Percentiles rank a stretch among this genome's conserved stretches.
These are phyloP conservation scores for Drosophila suboccidentalis DNA, from an alignment of 2,888 invertebrate genomes.

Conservation along the genomic window DNA sequence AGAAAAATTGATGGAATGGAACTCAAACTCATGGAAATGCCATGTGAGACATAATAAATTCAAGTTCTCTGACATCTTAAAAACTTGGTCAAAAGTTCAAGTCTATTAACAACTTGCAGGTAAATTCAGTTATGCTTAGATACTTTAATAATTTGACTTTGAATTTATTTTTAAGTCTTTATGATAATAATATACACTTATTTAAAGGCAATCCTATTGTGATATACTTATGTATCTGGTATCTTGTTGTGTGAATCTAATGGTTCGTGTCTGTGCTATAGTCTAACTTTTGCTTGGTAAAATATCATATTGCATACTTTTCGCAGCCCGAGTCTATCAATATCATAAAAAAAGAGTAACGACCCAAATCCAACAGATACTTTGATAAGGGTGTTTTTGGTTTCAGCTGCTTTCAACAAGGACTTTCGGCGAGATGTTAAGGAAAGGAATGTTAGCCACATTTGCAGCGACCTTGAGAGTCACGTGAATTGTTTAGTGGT, in stretches of 20 bases:
- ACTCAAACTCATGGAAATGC: neutral
- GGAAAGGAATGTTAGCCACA: conserved; percentile 22
- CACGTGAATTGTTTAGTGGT: conserved; percentile 41
- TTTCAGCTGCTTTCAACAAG: conserved; percentile 15
- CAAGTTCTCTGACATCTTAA: neutral
- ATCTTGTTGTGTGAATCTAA: neutral
- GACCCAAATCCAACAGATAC: neutral
- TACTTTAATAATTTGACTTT: neutral
- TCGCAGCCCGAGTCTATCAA: neutral
- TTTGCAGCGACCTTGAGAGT: conserved; percentile 56
- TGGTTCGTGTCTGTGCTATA: conserved; percentile 38
- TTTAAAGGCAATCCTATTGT: neutral
- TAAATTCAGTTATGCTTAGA: neutral
- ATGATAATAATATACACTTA: neutral
- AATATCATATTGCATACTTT: conserved; percentile 47
- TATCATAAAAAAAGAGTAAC: neutral
- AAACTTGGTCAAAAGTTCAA: conserved; percentile 5
- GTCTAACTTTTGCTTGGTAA: neutral
- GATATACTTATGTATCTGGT: neutral
- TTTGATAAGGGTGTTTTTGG: conserved; percentile 10
- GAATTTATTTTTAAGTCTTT: neutral
- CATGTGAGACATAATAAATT: neutral
- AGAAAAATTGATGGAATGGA: neutral
- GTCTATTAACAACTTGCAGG: neutral
- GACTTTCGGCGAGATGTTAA: neutral